These are phyloP conservation scores for Arnoldichthys spilopterus DNA, from an alignment of 2,797 vertebrate genomes.

Conservation along the genomic window DNA sequence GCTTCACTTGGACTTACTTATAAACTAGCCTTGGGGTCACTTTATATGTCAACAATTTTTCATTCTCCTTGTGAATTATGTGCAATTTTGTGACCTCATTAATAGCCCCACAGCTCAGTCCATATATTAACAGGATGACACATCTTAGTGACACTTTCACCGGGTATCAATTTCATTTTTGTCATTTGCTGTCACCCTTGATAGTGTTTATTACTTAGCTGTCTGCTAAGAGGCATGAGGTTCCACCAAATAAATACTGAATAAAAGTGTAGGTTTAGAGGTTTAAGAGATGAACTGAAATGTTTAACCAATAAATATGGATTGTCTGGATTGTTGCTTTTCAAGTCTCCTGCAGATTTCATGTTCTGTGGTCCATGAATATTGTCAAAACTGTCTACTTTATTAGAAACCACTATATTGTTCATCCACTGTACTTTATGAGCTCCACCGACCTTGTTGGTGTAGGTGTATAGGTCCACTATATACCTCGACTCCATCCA, in stretches of 20 bases:
- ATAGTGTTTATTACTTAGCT: neutral
- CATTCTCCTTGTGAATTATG: neutral
- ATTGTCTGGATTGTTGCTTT: neutral
- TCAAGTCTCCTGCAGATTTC: neutral
- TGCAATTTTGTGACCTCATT: neutral
- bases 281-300: neutral
- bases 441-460: no score
- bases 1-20: neutral
- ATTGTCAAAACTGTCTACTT: neutral
- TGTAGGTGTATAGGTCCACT: no score
- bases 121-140: neutral
- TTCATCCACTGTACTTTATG: no score
- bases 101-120: neutral
- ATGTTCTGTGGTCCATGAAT: neutral
- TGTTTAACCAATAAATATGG: neutral
- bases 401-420: neutral
- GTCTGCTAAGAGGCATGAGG: neutral
- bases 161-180: neutral
- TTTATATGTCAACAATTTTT: neutral
- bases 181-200: neutral
- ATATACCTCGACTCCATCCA: no score
- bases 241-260: neutral
- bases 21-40: neutral
- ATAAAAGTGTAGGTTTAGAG: neutral
- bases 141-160: conserved; percentile 13